Base-by-base conservation (phyloP, 1,140 invertebrate species). In the Leptinotarsa defecta region DNA sequence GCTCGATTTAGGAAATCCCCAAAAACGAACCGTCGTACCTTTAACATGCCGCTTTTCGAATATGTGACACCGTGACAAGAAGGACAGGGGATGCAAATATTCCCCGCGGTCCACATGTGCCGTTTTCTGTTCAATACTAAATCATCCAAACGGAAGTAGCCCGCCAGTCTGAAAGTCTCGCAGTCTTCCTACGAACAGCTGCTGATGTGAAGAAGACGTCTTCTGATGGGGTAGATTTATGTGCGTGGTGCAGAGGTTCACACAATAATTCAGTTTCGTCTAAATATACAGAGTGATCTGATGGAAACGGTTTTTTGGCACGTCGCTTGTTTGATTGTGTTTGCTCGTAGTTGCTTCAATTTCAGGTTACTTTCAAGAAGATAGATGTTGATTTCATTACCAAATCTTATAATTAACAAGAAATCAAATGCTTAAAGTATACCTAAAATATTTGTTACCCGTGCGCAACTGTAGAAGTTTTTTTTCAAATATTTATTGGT, bases 91-190 rank as follows among this genome's bases (percentile, higher is more conserved):
- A 81, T 76, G 78, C 78, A 79, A 81, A 79, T 75, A 65, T 74
- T 68, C 62, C 52, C 43, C 68, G 71, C 70, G 22, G n/a, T 34
- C 43, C 77, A 76, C 77, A 78, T 78, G 77, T 81, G 78, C 65
- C 62, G 62, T 22, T 34, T 49, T 49, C 64, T 74, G 73, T 62
- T 73, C 69, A 63, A 20, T 68, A 81, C 64, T 81, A 81, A 81
- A 81, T 81, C 80, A 81, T 81, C 71, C 77, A 79, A 81, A 81
- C 80, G 80, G 80, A 81, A 81, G 80, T 79, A 81, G 80, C 78
- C 80, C 78, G 78, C 76, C 78, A 79, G 80, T 80, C 78, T 81
- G 72, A 71, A 65, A 81, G 80, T 76, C 80, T 76, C 73, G 68
- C 75, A 74, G 77, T 80, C 77, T 81, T 67, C 69, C 76, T 72